Percentiles rank a stretch among this genome's conserved stretches.
Conservation (phyloP, 2,113 vertebrate genomes). For the Puntigrus tetrazona region DNA sequence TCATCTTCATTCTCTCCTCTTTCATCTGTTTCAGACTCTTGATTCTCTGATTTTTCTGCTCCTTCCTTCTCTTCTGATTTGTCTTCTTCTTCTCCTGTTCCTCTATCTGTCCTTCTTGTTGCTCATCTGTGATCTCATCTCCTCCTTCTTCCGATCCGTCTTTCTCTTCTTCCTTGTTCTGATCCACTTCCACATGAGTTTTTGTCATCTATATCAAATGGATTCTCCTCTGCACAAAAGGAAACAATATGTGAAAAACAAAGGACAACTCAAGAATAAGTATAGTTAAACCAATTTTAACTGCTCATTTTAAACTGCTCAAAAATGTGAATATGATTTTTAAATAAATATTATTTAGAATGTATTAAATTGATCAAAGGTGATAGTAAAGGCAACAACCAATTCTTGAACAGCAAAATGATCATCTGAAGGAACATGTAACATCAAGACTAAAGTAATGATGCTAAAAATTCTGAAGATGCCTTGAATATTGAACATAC, state of each 20-base stretch:
- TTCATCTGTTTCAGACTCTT: conserved; percentile 57
- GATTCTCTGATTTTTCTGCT: conserved; percentile 65
- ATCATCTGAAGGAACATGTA: too few species aligned
- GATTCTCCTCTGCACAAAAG: conserved; percentile 78
- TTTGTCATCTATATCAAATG: conserved; percentile 86
- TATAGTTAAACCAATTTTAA: neutral
- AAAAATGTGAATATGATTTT: neutral
- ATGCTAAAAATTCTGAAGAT: neutral
- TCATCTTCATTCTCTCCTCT: conserved; percentile 57
- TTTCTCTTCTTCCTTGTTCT: conserved; percentile 69
- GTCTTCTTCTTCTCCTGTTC: conserved; percentile 66
- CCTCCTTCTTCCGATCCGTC: conserved; percentile 64
- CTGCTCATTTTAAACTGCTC: too few species aligned
- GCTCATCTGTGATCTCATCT: conserved; percentile 60
- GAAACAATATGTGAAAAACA: neutral
- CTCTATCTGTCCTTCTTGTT: conserved; percentile 66
- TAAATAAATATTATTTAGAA: neutral
- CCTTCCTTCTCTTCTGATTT: conserved; percentile 59
- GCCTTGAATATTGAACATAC: conserved; percentile 59
- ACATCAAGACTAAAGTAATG: neutral
- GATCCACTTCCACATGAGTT: conserved; percentile 70
- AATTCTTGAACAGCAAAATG: too few species aligned
- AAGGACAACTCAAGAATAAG: neutral
- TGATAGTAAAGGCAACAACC: neutral
- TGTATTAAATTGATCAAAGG: neutral